Evolutionary conservation across 2,113 vertebrate species (phyloP), one percentile per base, ranked within the genome.

Genomic region (Pachycephala philippinensis): DNA sequence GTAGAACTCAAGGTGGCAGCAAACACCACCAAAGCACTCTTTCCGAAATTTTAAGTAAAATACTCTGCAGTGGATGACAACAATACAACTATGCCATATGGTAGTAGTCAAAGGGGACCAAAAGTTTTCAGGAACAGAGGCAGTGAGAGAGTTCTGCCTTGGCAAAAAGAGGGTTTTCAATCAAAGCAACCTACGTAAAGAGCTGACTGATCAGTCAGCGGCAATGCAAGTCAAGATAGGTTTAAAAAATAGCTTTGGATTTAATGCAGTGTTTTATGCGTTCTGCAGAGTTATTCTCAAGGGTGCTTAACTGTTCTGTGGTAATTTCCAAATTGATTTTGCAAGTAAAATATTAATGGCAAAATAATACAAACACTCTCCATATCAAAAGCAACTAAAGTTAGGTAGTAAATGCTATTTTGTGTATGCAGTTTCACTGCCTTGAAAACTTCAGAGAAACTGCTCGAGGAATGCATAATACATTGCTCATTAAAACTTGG

Each of bases 1-100:
- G 9, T 75, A 31, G 49, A 91, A 77, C 96, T 96, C 87, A 90
- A 93, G 96, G 91, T 96, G 96, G 96, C 96, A 97, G 95, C 95
- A 97, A 87, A 95, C 82, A 70, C 95, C 91, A 66, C 54, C 26
- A 59, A 87, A 95, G 61, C 10, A 7, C 28, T 57, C 33, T 39
- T 65, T n/a, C 28, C 21, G 42, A 63, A 59, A 40, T 23, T 52
- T 61, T 10, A 44, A 59, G 53, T 65, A 53, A 53, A 86, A 57
- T 63, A 39, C 75, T 87, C n/a, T 74, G 74, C 45, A 59, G 49
- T 44, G 63, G 70, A 31, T 83, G 78, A 84, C 78, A 95, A 74
- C 63, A 71, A 35, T 94, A 30, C 80, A 74, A n/a, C 52, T 59
- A 3, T 88, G 74, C 78, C 75, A 79, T 94, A 91, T 83, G 82